A percentile compares a stretch with the other conserved stretches of the same genome.
Evolutionary conservation across 2,888 invertebrate genomes (phyloP).

Genomic region (Amphipoea oculea): DNA sequence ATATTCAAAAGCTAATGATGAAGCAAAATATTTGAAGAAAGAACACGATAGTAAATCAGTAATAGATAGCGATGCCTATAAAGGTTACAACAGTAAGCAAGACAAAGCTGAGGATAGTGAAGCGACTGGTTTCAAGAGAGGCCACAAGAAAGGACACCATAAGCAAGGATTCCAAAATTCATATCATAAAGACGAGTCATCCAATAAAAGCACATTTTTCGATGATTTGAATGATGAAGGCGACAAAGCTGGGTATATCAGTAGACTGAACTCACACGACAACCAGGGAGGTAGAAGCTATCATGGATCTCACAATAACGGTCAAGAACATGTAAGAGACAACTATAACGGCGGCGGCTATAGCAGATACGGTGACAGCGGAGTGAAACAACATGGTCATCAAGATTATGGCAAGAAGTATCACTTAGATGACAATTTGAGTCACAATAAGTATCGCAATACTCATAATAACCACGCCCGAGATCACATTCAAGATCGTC

Average conservation of each 20-base stretch:
- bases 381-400: conserved; percentile 82
- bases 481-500: conserved; percentile 81
- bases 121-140: conserved; percentile 84
- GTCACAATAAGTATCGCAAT: conserved; percentile 84
- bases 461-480: conserved; percentile 83
- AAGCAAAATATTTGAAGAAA: conserved; percentile 86
- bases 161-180: conserved; percentile 93
- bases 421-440: conserved; percentile 84
- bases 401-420: conserved; percentile 87
- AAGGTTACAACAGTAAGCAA: conserved; percentile 84
- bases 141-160: conserved; percentile 92
- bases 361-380: conserved; percentile 83
- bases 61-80: conserved; percentile 85
- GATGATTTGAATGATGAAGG: conserved; percentile 91
- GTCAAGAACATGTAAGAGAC: conserved; percentile 82
- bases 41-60: conserved; percentile 86
- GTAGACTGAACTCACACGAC: conserved; percentile 82
- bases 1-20: conserved; percentile 85
- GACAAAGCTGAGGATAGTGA: conserved; percentile 86
- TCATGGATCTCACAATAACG: conserved; percentile 85
- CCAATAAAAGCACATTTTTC: conserved; percentile 92
- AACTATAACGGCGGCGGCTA: conserved; percentile 84
- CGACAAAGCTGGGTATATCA: conserved; percentile 86
- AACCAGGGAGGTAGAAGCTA: conserved; percentile 85
- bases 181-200: conserved; percentile 93